A percentile compares a stretch with the other conserved stretches of the same genome.
Conservation (phyloP, 2,797 vertebrate genomes). For the Alfaro cultratus region DNA sequence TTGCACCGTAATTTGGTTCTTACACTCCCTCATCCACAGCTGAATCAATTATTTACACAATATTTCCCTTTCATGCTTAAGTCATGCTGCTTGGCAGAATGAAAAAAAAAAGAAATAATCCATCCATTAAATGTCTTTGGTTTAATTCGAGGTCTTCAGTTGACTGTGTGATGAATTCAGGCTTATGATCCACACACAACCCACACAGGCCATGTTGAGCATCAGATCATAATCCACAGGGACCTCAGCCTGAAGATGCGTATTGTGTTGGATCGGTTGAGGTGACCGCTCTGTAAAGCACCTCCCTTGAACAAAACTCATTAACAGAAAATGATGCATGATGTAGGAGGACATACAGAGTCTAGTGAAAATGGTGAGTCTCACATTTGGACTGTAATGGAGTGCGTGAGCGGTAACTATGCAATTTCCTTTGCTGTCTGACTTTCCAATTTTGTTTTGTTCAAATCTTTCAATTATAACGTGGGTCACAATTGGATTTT, state of each 20-base stretch:
- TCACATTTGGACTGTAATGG: constrained; percentile 20
- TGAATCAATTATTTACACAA: constrained; percentile 69
- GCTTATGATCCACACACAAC: constrained; percentile 60
- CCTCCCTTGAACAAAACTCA: constrained; percentile 42
- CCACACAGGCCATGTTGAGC: constrained; percentile 52
- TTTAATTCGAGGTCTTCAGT: constrained; percentile 53
- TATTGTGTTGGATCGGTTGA: constrained; percentile 28
- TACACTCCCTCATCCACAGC: constrained; percentile 47
- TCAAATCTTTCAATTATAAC: constrained; percentile 39
- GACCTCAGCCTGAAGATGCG: constrained; percentile 25
- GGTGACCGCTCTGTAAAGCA: constrained; percentile 61
- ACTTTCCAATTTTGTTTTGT: constrained; percentile 31
- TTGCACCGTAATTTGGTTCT: constrained; percentile 49
- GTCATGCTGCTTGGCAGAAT: constrained; percentile 36
- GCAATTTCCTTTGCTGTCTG: not conserved
- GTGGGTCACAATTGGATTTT: not conserved
- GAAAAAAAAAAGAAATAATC: constrained; percentile 10
- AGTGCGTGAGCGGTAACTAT: constrained; percentile 7
- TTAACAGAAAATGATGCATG: constrained; percentile 49
- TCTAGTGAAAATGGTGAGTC: constrained; percentile 35
- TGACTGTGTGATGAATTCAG: constrained; percentile 43
- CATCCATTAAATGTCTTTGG: constrained; percentile 46
- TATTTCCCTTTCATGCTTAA: constrained; percentile 39
- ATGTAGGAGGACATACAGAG: constrained; percentile 58
- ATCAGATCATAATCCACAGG: constrained; percentile 59